A percentile compares a stretch with the other conserved stretches of the same genome.
Conservation (phyloP, 2,888 invertebrate species). For the Cataglyphis rosenhaueri region DNA sequence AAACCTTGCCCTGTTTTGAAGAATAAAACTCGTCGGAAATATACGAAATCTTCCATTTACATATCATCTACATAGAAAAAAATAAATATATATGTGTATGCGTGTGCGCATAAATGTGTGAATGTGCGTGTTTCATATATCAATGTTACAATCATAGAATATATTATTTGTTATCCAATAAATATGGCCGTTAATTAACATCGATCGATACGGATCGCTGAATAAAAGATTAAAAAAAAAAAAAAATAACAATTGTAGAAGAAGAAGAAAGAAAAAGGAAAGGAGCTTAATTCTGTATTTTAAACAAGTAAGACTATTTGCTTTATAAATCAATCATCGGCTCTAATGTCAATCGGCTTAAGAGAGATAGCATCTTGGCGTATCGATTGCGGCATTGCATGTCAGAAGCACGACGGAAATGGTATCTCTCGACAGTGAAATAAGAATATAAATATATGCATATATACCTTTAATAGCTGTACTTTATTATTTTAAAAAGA, state of each 20-base stretch:
- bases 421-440: background rate
- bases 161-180: background rate
- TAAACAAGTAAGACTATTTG: conserved; percentile 44
- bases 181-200: conserved; percentile 10
- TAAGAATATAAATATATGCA: background rate
- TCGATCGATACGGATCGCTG: background rate
- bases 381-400: conserved; percentile 1
- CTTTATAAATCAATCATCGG: conserved; percentile 19
- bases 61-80: conserved; percentile 80
- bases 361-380: background rate
- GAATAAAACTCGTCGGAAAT: conserved; percentile 69
- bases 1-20: conserved; percentile 44
- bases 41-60: conserved; percentile 85
- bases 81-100: background rate
- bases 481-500: background rate
- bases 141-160: background rate
- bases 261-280: background rate
- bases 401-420: background rate
- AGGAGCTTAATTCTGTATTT: conserved; percentile 59
- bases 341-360: conserved; percentile 30
- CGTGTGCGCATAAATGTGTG: background rate
- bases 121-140: background rate
- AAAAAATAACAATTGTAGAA: background rate
- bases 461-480: background rate
- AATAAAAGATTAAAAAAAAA: background rate